Base-by-base conservation (phyloP, 1,140 invertebrate genomes). In the Lucilia cuprina region DNA sequence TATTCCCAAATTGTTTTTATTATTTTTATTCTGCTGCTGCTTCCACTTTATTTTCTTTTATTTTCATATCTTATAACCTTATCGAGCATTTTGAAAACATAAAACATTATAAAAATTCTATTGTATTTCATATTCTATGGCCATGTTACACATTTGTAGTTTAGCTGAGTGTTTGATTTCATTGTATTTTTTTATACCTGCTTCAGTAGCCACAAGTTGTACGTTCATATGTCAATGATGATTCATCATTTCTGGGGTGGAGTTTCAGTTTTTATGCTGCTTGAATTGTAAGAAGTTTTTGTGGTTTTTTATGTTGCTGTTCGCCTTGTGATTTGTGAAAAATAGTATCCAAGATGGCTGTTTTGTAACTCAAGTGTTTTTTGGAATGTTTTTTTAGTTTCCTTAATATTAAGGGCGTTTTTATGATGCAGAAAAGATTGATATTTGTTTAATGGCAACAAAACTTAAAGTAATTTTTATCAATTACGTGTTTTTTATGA, bases 341-440 rank as follows among this genome's bases (percentile, higher is more conserved):
- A 21, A 49, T 49, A 9, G 25, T 80, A 80, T 25, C 77, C 77
- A 80, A 80, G 77, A 80, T 80, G 77, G 77, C 77, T 49, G 41
- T 19, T 25, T 21, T 21, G 19, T 7, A 5, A 17, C 55, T 70
- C n/a, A 21, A 70, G 65, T 70, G 55, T 17, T n/a, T 19, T 70
- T 70, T 19, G 25, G 25, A 3, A 10, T 60, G 4, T 60, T 60
- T 60, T 60, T 60, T 60, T 17, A 3, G n/a, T 60, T 60, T 17
- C n/a, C 65, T 70, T 70, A 70, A 70, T 70, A 5, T 19, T 70
- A 21, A 21, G 19, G 65, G 65, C 19, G 19, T 70, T 70, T 21
- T 25, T 41, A 9, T 14, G n/a, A n/a, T n/a, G 5, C 5, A 60
- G 14, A 60, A 60, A 3, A 41, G 41, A 30, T 30, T 30, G 25